Base-by-base conservation (phyloP, 2,113 vertebrate genomes). In the Leptocoma aspasia region DNA sequence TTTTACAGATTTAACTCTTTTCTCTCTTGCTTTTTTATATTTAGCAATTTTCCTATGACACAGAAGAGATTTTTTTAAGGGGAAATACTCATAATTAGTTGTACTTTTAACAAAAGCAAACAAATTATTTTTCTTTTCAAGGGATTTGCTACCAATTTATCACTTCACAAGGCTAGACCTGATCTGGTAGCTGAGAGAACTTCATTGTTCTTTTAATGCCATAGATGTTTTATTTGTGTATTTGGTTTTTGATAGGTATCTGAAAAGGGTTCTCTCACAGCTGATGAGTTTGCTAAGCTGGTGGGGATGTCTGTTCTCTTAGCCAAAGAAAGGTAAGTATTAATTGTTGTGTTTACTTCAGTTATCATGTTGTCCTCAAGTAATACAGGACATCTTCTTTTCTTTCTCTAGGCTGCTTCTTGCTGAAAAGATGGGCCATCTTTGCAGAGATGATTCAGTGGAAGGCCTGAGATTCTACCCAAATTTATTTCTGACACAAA, bases 391-490 rank as follows among this genome's bases (percentile, higher is more conserved):
- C 1, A 1, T 84, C 41, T 68, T 90, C 27, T 82, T 94, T 87
- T 92, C 33, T 95, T 92, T 73, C 66, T 94, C 69, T 93, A 99
- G 99, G 96, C 96, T 99, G 92, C 97, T 99, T 65, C 98, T 99
- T 89, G 99, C 99, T 69, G 99, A 99, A 98, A 99, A 99, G 97
- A 98, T 99, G 98, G 99, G 99, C 33, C 99, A 99, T 88, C 98
- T 99, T 94, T 99, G 99, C 96, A 97, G 99, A 97, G 99, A 99
- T 35, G 99, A 99, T 97, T 99, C 99, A 8, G 99, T 99, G 47
- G 99, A 99, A 98, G 99, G 99, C 89, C 97, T 99, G 95, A 98
- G 99, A 82, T 99, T 99, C 98, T 99, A 99, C 96, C 99, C 99
- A 50, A 99, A 99, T 97, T 96, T 98, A 68, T 99, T 99, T 97